Evolutionary conservation across 2,888 invertebrate genomes (phyloP).

Genomic region (Caenorhabditis sp.): DNA sequence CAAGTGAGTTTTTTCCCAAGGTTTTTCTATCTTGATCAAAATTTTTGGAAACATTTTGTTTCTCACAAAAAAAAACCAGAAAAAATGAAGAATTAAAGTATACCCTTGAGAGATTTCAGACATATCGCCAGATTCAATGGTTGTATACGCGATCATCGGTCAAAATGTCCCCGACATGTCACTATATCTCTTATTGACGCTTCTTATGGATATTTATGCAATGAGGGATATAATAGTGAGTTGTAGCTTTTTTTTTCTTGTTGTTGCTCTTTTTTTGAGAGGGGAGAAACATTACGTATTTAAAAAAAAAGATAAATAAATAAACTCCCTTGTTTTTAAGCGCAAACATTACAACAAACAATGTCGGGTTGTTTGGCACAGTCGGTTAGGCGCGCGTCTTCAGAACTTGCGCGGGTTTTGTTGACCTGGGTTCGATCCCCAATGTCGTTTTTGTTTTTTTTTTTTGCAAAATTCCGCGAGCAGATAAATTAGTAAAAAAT

Average conservation of each 20-base stretch:
- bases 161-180: slow-evolving; percentile 64
- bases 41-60: slow-evolving; percentile 4
- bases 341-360: no score
- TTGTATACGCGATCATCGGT: slow-evolving; percentile 62
- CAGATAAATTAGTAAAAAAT: no score
- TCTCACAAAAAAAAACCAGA: background rate
- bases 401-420: no score
- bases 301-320: no score
- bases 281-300: background rate
- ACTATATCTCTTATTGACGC: slow-evolving; percentile 69
- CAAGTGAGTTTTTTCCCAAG: slow-evolving; percentile 42
- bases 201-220: slow-evolving; percentile 70
- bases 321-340: no score
- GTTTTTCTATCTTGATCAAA: slow-evolving; percentile 5
- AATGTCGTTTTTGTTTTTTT: no score
- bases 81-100: background rate
- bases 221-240: slow-evolving; percentile 69
- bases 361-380: no score
- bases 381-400: no score
- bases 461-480: no score
- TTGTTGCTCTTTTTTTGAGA: background rate
- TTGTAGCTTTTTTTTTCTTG: background rate
- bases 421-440: no score
- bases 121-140: slow-evolving; percentile 67
- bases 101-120: slow-evolving; percentile 40